Conservation (phyloP, 2,888 invertebrate species). For the Aelia acuminata region DNA sequence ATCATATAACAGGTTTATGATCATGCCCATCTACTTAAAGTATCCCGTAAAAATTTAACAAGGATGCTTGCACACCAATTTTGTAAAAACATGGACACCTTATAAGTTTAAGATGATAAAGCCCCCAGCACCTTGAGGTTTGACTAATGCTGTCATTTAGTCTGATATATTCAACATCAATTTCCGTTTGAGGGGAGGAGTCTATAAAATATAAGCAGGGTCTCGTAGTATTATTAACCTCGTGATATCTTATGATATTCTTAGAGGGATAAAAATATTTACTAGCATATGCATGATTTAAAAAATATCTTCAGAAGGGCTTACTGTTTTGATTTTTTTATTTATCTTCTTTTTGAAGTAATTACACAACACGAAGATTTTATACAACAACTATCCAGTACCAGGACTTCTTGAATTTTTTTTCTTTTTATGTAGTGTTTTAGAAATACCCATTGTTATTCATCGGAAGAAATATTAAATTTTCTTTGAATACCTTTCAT, state of each 20-base stretch:
- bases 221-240: neutral
- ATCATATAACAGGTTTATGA: neutral
- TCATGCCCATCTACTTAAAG: neutral
- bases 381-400: too few species aligned
- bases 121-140: neutral
- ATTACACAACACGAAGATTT: too few species aligned
- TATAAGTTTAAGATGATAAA: too few species aligned
- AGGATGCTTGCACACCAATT: neutral
- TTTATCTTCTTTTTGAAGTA: too few species aligned
- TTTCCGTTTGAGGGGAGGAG: neutral
- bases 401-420: too few species aligned
- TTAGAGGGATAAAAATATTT: neutral
- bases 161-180: neutral
- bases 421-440: too few species aligned
- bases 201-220: neutral
- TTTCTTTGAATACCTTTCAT: too few species aligned
- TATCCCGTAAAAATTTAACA: neutral
- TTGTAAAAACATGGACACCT: too few species aligned
- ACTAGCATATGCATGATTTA: neutral
- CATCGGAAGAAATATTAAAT: too few species aligned
- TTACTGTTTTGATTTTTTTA: too few species aligned
- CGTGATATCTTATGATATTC: too few species aligned
- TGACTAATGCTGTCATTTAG: neutral
- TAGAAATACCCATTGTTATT: too few species aligned
- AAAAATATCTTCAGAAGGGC: neutral